Conservation (phyloP, 2,888 invertebrate species). For the Brachypterus glaber region DNA sequence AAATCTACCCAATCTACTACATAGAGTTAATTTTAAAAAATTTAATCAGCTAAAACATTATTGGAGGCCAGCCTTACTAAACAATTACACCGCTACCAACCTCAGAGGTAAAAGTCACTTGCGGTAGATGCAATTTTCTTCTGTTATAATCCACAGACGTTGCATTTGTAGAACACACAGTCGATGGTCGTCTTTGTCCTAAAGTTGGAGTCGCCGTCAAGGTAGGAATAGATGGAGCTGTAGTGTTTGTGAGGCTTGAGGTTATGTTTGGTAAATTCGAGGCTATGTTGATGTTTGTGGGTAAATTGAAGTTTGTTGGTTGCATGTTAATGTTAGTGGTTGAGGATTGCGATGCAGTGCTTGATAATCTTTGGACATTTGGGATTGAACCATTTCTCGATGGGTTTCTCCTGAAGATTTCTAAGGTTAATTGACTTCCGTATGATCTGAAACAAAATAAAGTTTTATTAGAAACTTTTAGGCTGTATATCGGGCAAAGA, state of each 20-base stretch:
- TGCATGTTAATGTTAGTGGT: too few relatives aligned
- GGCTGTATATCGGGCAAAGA: too few relatives aligned
- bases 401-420: conserved; percentile 58
- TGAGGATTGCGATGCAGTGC: conserved; percentile 36
- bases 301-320: conserved; percentile 23
- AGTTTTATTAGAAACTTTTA: too few relatives aligned
- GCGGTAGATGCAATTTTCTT: conserved; percentile 62
- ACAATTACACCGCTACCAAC: conserved; percentile 84
- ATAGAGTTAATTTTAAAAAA: too few relatives aligned
- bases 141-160: conserved; percentile 41
- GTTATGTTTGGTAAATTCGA: conserved; percentile 17
- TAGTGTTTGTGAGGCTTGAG: conserved; percentile 23
- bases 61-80: conserved; percentile 36
- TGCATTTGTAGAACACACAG: conserved; percentile 61
- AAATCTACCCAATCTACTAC: too few relatives aligned
- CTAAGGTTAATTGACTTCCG: conserved; percentile 59
- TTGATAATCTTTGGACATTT: conserved; percentile 24
- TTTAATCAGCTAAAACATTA: too few relatives aligned
- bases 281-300: conserved; percentile 20
- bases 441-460: conserved; percentile 49
- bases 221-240: conserved; percentile 27
- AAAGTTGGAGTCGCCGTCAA: conserved; percentile 23
- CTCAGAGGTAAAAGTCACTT: conserved; percentile 83
- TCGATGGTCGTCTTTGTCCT: conserved; percentile 53
- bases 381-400: conserved; percentile 39